These are phyloP conservation scores for Caenorhabditis panamensis DNA, from an alignment of 2,888 invertebrate species.

Conservation along the genomic window DNA sequence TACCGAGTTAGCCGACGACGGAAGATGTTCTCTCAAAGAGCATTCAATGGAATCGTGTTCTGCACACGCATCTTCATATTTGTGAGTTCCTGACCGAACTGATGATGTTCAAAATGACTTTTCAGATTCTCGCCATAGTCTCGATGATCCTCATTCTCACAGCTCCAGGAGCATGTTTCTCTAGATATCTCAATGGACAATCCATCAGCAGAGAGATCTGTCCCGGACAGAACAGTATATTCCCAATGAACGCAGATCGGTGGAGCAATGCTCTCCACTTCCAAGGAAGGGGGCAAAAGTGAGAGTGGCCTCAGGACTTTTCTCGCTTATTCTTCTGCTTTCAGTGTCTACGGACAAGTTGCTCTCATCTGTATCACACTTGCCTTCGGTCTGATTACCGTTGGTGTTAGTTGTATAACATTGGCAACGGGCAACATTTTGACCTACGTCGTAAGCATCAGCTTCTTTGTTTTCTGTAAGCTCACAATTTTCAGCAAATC, in stretches of 20 bases:
- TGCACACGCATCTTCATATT: conserved; percentile 77
- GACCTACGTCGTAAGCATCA: conserved; percentile 66
- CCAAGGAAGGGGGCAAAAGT: conserved; percentile 80
- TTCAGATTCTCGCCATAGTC: conserved; percentile 76
- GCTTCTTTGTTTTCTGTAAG: neutral
- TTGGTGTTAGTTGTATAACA: conserved; percentile 78
- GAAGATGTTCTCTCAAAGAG: conserved; percentile 71
- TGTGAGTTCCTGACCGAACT: conserved; percentile 54
- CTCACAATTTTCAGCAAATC: conserved; percentile 75
- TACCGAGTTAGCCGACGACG: neutral
- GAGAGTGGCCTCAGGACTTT: neutral
- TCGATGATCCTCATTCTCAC: conserved; percentile 79
- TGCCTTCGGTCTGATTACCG: conserved; percentile 76
- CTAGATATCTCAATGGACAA: conserved; percentile 74
- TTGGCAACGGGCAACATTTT: conserved; percentile 72
- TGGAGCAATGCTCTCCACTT: conserved; percentile 80
- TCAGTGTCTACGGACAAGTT: conserved; percentile 80
- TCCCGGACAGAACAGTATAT: conserved; percentile 79
- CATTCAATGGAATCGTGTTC: conserved; percentile 74
- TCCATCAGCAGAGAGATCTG: conserved; percentile 76
- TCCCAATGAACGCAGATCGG: conserved; percentile 81
- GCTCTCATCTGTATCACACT: conserved; percentile 79
- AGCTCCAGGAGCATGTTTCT: conserved; percentile 81
- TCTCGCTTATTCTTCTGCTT: conserved; percentile 26
- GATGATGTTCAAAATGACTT: neutral